Percentiles rank a stretch among this genome's conserved stretches.
Evolutionary conservation across 2,888 invertebrate genomes (phyloP).

Genomic region (Microplitis manilae): DNA sequence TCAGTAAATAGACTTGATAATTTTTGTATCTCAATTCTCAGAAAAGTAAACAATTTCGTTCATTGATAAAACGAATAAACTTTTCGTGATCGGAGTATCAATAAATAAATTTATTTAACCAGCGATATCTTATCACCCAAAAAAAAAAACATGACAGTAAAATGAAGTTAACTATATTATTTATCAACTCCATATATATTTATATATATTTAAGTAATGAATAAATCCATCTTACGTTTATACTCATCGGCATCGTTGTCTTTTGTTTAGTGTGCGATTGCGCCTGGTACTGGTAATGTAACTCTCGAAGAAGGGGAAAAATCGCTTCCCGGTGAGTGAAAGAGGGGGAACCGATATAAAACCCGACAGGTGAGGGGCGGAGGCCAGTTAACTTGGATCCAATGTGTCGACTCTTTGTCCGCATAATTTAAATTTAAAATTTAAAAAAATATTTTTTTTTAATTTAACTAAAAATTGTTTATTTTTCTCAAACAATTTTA

Average conservation of each 20-base stretch:
- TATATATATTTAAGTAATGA: not conserved
- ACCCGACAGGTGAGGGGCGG: constrained; percentile 67
- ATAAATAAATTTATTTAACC: not conserved
- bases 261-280: constrained; percentile 39
- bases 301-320: constrained; percentile 46
- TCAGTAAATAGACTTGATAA: not conserved
- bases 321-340: constrained; percentile 44
- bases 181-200: not conserved
- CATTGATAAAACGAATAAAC: not conserved
- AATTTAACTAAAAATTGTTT: no score
- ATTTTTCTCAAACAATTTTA: no score
- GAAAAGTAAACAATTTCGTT: not conserved
- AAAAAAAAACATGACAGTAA: constrained; percentile 6
- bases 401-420: constrained; percentile 41
- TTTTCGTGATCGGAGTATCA: not conserved
- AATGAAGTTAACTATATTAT: no score
- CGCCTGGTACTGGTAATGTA: constrained; percentile 61
- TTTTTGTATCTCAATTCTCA: not conserved
- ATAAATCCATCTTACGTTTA: constrained; percentile 30
- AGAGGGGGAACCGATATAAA: constrained; percentile 61
- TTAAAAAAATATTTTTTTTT: no score
- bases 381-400: constrained; percentile 67
- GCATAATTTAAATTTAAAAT: no score
- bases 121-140: not conserved
- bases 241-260: constrained; percentile 45